A percentile compares a stretch with the other conserved stretches of the same genome.
Evolutionary conservation across 2,797 vertebrate species (phyloP).

Genomic region (Liasis olivaceus): DNA sequence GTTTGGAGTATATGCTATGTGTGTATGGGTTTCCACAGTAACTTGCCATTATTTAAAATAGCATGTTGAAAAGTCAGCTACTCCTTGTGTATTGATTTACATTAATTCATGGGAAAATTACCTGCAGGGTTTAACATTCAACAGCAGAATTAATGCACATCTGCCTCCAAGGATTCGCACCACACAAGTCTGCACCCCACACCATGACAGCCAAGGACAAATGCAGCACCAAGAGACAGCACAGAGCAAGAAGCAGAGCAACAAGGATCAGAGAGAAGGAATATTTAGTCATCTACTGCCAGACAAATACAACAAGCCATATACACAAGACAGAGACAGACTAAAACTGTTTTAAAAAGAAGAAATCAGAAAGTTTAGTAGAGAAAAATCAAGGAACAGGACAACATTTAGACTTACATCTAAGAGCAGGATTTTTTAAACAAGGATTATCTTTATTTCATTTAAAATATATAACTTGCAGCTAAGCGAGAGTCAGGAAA

Average conservation of each 20-base stretch:
- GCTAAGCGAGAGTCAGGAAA: background rate
- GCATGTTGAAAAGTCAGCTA: background rate
- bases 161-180: constrained; percentile 76
- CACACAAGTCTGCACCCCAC: constrained; percentile 77
- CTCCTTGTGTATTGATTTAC: constrained; percentile 56
- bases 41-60: background rate
- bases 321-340: constrained; percentile 62
- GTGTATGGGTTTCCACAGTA: background rate
- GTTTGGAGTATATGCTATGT: background rate
- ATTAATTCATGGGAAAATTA: constrained; percentile 74
- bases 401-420: constrained; percentile 38
- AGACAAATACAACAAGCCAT: constrained; percentile 68
- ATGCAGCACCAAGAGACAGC: constrained; percentile 79
- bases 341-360: constrained; percentile 64
- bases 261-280: constrained; percentile 78
- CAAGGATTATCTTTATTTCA: constrained; percentile 9
- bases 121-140: constrained; percentile 79
- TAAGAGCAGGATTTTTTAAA: background rate
- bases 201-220: constrained; percentile 80
- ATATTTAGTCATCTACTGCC: constrained; percentile 73
- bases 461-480: background rate
- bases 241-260: constrained; percentile 78
- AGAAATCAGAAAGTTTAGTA: constrained; percentile 62
- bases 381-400: constrained; percentile 30
- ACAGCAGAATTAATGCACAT: constrained; percentile 74